These are phyloP conservation scores for Drosophila differens DNA, from an alignment of 2,888 invertebrate genomes.

Conservation along the genomic window DNA sequence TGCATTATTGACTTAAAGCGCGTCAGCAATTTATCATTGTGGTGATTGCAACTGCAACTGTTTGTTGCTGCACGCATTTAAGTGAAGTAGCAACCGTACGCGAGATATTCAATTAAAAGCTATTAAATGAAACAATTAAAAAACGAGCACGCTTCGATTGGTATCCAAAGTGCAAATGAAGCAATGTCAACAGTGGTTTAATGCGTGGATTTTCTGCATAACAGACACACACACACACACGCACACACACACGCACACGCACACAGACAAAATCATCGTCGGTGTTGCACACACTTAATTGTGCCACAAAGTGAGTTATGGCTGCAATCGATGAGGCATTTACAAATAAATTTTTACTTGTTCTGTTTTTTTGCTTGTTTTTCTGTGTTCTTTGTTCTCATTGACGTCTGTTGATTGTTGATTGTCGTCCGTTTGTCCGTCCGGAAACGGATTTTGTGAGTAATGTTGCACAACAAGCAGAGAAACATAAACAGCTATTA, in stretches of 20 bases:
- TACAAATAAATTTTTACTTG: conserved; percentile 15
- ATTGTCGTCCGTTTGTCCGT: conserved; percentile 5
- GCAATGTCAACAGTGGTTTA: conserved; percentile 61
- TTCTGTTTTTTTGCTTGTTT: not conserved
- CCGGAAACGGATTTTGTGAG: conserved; percentile 39
- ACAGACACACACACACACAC: not conserved
- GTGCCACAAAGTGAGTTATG: conserved; percentile 73
- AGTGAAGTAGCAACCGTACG: conserved; percentile 53
- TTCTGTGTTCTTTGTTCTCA: not conserved
- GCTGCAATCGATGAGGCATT: conserved; percentile 51
- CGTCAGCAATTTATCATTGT: conserved; percentile 68
- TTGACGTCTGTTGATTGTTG: conserved; percentile 23
- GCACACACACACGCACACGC: not conserved
- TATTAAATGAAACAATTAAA: conserved; percentile 76
- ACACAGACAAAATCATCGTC: conserved; percentile 2
- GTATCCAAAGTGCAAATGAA: conserved; percentile 62
- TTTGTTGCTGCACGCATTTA: conserved; percentile 21
- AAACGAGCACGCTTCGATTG: conserved; percentile 23
- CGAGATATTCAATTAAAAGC: conserved; percentile 76
- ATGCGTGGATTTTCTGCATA: conserved; percentile 8
- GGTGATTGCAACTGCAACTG: conserved; percentile 11
- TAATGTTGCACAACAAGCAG: conserved; percentile 20
- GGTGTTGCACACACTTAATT: conserved; percentile 63
- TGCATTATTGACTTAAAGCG: conserved; percentile 68
- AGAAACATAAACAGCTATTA: conserved; percentile 13